Conservation (phyloP, 2,113 vertebrate species). For the Periophthalmus modestus region DNA sequence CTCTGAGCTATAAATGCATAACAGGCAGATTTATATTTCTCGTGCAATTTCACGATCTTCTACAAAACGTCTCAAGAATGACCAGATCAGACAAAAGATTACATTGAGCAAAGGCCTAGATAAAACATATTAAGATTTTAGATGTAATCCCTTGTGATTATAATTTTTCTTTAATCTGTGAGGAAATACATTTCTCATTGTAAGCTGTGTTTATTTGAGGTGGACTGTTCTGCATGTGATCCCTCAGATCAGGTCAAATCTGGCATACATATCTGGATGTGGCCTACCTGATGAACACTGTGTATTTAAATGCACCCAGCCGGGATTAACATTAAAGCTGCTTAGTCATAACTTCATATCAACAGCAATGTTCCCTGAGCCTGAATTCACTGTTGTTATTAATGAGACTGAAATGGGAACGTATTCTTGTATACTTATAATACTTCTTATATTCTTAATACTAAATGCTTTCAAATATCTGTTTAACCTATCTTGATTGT, state of each 20-base stretch:
- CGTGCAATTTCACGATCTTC: constrained; percentile 86
- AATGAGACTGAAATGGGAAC: neutral
- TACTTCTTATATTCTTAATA: too few relatives aligned
- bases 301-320: constrained; percentile 50
- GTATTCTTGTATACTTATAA: too few relatives aligned
- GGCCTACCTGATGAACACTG: constrained; percentile 55
- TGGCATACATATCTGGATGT: constrained; percentile 44
- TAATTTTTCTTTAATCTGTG: constrained; percentile 76
- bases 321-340: constrained; percentile 46
- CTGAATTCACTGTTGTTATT: neutral
- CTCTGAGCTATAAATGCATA: constrained; percentile 78
- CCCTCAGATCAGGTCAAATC: constrained; percentile 64
- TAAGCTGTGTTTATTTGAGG: constrained; percentile 71
- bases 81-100: constrained; percentile 76
- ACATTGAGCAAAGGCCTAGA: constrained; percentile 76
- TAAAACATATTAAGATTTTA: constrained; percentile 87
- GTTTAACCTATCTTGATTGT: neutral
- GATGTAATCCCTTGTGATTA: constrained; percentile 84
- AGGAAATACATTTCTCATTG: constrained; percentile 84
- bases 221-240: constrained; percentile 61
- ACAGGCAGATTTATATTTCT: constrained; percentile 85
- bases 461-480: too few relatives aligned
- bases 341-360: constrained; percentile 30
- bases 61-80: constrained; percentile 73
- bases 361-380: neutral